Evolutionary conservation across 2,888 invertebrate genomes (phyloP).

Genomic region (Bombyx huttoni): DNA sequence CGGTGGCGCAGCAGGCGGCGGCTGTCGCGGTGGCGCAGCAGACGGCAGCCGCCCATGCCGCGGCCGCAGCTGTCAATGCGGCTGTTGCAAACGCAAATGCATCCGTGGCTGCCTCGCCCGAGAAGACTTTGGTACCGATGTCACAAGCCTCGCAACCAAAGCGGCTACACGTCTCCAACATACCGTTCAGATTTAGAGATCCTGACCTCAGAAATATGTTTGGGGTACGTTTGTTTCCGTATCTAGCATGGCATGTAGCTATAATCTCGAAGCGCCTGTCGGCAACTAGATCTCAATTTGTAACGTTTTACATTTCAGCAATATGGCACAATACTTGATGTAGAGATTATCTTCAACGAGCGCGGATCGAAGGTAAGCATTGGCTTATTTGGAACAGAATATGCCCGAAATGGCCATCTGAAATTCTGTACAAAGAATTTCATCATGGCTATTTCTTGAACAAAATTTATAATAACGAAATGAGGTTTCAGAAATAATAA

Average conservation of each 20-base stretch:
- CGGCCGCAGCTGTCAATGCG: slow-evolving; percentile 51
- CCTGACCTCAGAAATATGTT: slow-evolving; percentile 98
- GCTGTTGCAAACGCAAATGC: slow-evolving; percentile 36
- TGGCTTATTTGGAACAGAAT: slow-evolving; percentile 12
- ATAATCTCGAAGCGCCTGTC: slow-evolving; percentile 1
- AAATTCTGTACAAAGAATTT: slow-evolving; percentile 40
- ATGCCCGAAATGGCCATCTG: slow-evolving; percentile 39
- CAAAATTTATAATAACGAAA: not conserved
- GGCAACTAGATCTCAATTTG: slow-evolving; percentile 22
- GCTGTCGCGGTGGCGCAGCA: slow-evolving; percentile 41
- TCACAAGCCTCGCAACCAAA: slow-evolving; percentile 82
- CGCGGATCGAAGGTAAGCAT: slow-evolving; percentile 98
- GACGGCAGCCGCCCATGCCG: slow-evolving; percentile 65
- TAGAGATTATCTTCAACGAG: slow-evolving; percentile 99
- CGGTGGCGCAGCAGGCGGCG: slow-evolving; percentile 37
- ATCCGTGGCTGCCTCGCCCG: slow-evolving; percentile 46
- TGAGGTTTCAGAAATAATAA: not conserved
- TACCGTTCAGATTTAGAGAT: slow-evolving; percentile 99
- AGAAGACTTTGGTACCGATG: slow-evolving; percentile 66
- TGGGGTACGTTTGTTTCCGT: slow-evolving; percentile 82
- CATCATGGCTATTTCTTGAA: slow-evolving; percentile 31
- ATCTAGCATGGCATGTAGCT: slow-evolving; percentile 23
- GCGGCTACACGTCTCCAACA: slow-evolving; percentile 98
- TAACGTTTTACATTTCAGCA: slow-evolving; percentile 81
- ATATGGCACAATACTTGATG: slow-evolving; percentile 98